These are phyloP conservation scores for Dendrocopos noguchii DNA, from an alignment of 2,113 vertebrate genomes.

Conservation along the genomic window DNA sequence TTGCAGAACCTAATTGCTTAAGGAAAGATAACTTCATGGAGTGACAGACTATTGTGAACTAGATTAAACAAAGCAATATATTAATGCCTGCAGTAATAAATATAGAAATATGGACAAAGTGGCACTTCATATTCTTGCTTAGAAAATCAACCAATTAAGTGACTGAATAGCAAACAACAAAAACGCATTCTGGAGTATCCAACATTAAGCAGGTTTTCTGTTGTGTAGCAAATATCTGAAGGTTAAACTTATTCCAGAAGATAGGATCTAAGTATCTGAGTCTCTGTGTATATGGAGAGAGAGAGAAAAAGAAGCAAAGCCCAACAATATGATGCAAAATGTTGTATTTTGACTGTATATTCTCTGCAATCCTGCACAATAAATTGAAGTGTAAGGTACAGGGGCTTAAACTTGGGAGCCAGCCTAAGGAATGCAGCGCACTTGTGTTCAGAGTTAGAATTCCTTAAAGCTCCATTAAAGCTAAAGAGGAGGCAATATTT, in stretches of 20 bases:
- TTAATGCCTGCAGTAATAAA: slow-evolving; percentile 21
- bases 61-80: not conserved
- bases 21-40: slow-evolving; percentile 26
- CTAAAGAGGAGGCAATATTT: not conserved
- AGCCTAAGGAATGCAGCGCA: not conserved
- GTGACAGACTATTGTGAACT: not conserved
- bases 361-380: not conserved
- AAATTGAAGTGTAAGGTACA: not conserved
- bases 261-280: not conserved
- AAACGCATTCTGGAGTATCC: not conserved
- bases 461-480: not conserved
- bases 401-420: not conserved
- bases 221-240: not conserved
- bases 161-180: not conserved
- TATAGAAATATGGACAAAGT: not conserved
- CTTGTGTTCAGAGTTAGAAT: not conserved
- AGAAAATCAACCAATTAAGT: not conserved
- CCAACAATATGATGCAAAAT: not conserved
- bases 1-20: slow-evolving; percentile 2
- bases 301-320: not conserved
- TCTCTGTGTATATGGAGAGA: not conserved
- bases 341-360: not conserved
- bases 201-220: not conserved
- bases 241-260: not conserved
- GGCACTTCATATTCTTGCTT: not conserved